phyloP scores from a whole-genome alignment of 2,888 invertebrate genomes.

The Eretmocerus hayati region DNA sequence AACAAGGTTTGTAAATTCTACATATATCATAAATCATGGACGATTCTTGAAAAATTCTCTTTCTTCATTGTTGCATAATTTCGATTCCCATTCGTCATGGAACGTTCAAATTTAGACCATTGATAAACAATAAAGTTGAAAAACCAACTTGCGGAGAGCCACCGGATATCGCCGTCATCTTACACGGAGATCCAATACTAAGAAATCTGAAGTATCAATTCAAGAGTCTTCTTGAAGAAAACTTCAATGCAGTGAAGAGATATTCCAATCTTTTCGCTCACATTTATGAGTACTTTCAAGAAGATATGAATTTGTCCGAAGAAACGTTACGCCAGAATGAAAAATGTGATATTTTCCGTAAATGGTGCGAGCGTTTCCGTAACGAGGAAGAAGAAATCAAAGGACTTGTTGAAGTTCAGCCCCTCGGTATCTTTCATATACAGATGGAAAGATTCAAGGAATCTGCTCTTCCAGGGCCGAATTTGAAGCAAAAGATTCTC shows the following conservation, averaged over 20 bases:
- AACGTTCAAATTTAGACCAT: constrained; percentile 62
- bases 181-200: constrained; percentile 61
- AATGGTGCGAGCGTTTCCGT: constrained; percentile 62
- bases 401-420: constrained; percentile 59
- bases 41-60: no score
- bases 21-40: not conserved
- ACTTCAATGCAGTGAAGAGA: constrained; percentile 56
- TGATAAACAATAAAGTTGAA: constrained; percentile 75
- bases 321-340: constrained; percentile 58
- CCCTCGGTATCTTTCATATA: constrained; percentile 67
- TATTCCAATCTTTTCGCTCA: constrained; percentile 61
- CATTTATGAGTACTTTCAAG: constrained; percentile 62
- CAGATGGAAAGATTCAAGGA: constrained; percentile 66
- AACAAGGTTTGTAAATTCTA: constrained; percentile 50
- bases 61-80: no score
- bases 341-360: constrained; percentile 53
- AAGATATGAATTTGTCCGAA: constrained; percentile 62
- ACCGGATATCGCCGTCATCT: constrained; percentile 63
- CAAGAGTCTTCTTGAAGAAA: constrained; percentile 52
- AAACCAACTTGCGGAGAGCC: constrained; percentile 68
- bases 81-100: no score
- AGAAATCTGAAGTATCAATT: constrained; percentile 53
- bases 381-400: constrained; percentile 63
- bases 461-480: constrained; percentile 64
- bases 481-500: constrained; percentile 60